Base-by-base conservation (phyloP, 2,113 vertebrate species). In the Myxocyprinus asiaticus region DNA sequence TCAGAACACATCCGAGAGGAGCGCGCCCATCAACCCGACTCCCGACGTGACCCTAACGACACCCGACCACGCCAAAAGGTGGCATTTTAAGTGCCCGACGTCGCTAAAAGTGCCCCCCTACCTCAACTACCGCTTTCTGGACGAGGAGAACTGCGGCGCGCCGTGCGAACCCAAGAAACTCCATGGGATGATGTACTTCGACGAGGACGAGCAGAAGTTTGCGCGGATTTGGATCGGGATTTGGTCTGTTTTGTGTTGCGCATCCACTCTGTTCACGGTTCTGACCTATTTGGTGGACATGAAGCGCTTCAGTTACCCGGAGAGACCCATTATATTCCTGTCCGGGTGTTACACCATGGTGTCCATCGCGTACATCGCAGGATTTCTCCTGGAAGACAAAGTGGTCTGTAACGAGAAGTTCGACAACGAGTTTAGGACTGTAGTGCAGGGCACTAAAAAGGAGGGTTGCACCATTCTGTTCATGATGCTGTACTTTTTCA, bases 401-500 rank as follows among this genome's bases (percentile, higher is more conserved):
- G 96, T 95, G 84, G 96, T 96, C 12, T 98, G 96, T 85, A 98
- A 98, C 0, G 95, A 97, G 81, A 90, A 93, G 67, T 98, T 98
- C 0, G 96, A 96, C 70, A 95, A 98, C 0, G 95, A 96, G 67
- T 93, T 94, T 12, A 90, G 94, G 81, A 98, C 96, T 0, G 95
- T 98, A 90, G 96, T 95, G 0, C 96, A 98, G 89, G 96, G 96
- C 85, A 98, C 96, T 0, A 98, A 98, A 81, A 95, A 96, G 71
- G 96, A 98, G 86, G 96, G 96, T 67, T 98, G 97, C 92, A 98
- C 97, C 80, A 98, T 98, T 72, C 95, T 98, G 84, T 98, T 98
- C 90, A 98, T 98, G 97, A 98, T 98, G 96, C 94, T 98, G 0
- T 98, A 98, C 90, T 98, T 98, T 92, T 98, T 98, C 71, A 93